Evolutionary conservation across 2,888 invertebrate genomes (phyloP), one percentile per base, ranked within the genome.

Genomic region (Caenorhabditis doughertyi): DNA sequence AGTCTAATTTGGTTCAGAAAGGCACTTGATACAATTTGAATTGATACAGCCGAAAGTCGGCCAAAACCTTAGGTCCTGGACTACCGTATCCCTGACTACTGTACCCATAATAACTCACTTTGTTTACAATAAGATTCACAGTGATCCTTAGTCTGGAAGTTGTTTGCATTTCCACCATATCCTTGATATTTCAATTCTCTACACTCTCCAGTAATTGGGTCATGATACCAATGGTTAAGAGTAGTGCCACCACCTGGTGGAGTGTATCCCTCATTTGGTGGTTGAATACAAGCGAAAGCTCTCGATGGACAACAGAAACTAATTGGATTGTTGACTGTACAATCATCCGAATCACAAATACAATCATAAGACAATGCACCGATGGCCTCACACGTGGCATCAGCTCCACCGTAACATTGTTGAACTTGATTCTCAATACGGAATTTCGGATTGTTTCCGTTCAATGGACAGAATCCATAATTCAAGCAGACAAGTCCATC

Each of bases 61-160:
- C n/a, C n/a, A n/a, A n/a, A n/a, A 39, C 4, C 39, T 39, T 3
- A 13, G 16, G 9, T 16, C 39, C 16, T 5, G 39, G 39, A 39
- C 11, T 39, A 39, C 39, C 16, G 39, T 39, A 39, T 2, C 2
- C 11, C 2, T 3, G 39, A 39, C 16, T 39, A 39, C 39, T 39
- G 39, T 39, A 29, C 21, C 18, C 21, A 55, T 1, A 56, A 58
- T 32, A 39, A 85, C 89, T 87, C 79, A 91, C 91, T 90, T 58
- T 90, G 89, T 86, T 90, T 90, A 82, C 91, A 91, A 84, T 92
- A 91, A 27, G 89, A 89, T 68, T 91, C 90, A 83, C 91, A 91
- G 76, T 91, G 91, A 55, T 91, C 91, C 79, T 90, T 91, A 11
- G 91, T 91, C 80, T 88, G 88, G 87, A 87, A 89, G 83, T 91